Evolutionary conservation across 2,888 invertebrate genomes (phyloP), one percentile per base, ranked within the genome.

Genomic region (Malthinus flaveolus): DNA sequence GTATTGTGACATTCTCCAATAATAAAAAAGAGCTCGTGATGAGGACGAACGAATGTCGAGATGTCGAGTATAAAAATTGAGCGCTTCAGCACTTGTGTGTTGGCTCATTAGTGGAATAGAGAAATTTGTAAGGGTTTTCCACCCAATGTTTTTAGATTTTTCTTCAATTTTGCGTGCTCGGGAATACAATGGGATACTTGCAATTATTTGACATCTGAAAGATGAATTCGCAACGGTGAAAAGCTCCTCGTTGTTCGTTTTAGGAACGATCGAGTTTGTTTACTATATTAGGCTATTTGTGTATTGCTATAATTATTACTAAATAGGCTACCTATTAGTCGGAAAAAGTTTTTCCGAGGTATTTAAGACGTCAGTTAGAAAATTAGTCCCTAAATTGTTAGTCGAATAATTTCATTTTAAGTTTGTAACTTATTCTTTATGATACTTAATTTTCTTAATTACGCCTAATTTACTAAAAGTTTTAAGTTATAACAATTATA

Each of bases 141-240:
- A 34, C 37, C 37, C 49, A 45, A 23, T 42, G n/a, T n/a, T 42
- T 42, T 42, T 32, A 10, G 33, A 13, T 32, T 52, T 57, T 61
- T 55, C 61, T 49, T 63, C 62, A 63, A 66, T 56, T 58, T 64
- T 52, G 56, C 65, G 66, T 66, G 68, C 57, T 59, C 56, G 49
- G 59, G 66, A 68, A 67, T 67, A 67, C 65, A 66, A 68, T 65
- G 56, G 60, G 62, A 64, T 63, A 65, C 64, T 67, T 65, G 64
- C 65, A 32, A 46, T 53, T 36, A 49, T 55, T 49, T 49, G 37
- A 23, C 35, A 13, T 13, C 44, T 45, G 7, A 31, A 49, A 49
- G 49, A 61, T 55, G 64, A 59, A 63, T 59, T 53, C 59, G 54
- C 57, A 56, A 50, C 61, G 53, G 55, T 59, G 56, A 56, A 51